Base-by-base conservation (phyloP, 2,113 vertebrate species). In the Rhinoderma darwinii region DNA sequence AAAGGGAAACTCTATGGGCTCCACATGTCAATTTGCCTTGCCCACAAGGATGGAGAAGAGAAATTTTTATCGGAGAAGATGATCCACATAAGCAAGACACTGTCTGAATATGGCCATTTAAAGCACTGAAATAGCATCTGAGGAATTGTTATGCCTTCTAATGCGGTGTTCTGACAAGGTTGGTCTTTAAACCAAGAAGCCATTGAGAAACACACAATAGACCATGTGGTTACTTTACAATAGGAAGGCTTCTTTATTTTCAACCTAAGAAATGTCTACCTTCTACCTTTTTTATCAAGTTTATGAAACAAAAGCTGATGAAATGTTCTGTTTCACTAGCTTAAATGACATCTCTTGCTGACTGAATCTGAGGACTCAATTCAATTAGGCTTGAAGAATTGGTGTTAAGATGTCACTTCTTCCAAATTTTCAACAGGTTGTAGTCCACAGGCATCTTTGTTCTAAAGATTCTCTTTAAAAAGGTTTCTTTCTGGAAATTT, bases 381-480 rank as follows among this genome's bases (percentile, higher is more conserved):
- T 81, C 35, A 43, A 63, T 63, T 63, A 56, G 8, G 7, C 25
- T 63, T n/a, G 35, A 81, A 43, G 41, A 81, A 59, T 54, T 78
- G 59, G 15, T 56, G 37, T 63, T 63, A 18, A 63, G 78, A 81
- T 63, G 54, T 41, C 56, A 56, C 56, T 81, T 81, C 78, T 18
- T 41, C 56, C 37, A 63, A 81, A 27, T 30, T 81, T 37, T 63
- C 78, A 41, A 41, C 78, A 81, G 54, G 78, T 61, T 81, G 56
- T 81, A 81, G 35, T 27, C 54, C 37, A 27, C 35, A 4, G 78
- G 25, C 56, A n/a, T 43, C 78, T 39, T 81, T 81, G 78, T 81
- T 56, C 35, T 80, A 39, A 59, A 59, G 54, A 80, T 25, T 80
- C 54, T 41, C 78, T 59, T 41, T 56, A 56, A 37, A 79, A 79